A percentile compares a stretch with the other conserved stretches of the same genome.
Conservation (phyloP, 1,140 invertebrate genomes). For the Panagrolaimus sp. region DNA sequence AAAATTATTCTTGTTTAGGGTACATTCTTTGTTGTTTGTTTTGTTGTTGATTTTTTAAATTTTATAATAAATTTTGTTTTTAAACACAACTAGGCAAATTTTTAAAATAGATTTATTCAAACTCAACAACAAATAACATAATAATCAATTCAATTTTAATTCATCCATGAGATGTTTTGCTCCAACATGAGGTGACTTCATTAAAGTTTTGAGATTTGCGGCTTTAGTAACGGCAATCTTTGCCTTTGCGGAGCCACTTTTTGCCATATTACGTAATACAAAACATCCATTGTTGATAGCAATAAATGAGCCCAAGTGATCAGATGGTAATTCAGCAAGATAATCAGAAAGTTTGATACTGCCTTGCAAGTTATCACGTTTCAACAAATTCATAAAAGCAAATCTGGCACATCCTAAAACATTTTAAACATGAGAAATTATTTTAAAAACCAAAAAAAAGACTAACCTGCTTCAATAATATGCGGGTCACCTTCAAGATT, state of each 20-base stretch:
- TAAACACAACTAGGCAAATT: no score
- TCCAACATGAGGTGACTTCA: constrained; percentile 16
- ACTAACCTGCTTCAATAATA: constrained; percentile 35
- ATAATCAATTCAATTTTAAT: neutral
- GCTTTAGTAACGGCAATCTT: constrained; percentile 11
- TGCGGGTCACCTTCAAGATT: constrained; percentile 27
- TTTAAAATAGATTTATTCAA: no score
- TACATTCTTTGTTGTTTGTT: no score
- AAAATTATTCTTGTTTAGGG: no score
- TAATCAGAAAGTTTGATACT: constrained; percentile 41
- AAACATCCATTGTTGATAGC: constrained; percentile 41
- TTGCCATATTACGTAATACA: constrained; percentile 33
- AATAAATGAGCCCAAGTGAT: constrained; percentile 34
- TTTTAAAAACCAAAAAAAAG: no score
- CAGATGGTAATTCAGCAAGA: constrained; percentile 33
- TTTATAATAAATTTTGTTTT: no score
- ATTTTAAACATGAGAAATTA: no score
- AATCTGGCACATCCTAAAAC: constrained; percentile 34
- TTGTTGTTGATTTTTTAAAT: no score
- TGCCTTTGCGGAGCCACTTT: constrained; percentile 23
- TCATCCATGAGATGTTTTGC: constrained; percentile 22
- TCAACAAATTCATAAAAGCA: constrained; percentile 40
- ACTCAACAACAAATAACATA: neutral
- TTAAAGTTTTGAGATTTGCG: constrained; percentile 13
- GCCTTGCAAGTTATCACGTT: constrained; percentile 26